Conservation (phyloP, 2,797 vertebrate genomes). For the Pseudopleuronectes americanus region DNA sequence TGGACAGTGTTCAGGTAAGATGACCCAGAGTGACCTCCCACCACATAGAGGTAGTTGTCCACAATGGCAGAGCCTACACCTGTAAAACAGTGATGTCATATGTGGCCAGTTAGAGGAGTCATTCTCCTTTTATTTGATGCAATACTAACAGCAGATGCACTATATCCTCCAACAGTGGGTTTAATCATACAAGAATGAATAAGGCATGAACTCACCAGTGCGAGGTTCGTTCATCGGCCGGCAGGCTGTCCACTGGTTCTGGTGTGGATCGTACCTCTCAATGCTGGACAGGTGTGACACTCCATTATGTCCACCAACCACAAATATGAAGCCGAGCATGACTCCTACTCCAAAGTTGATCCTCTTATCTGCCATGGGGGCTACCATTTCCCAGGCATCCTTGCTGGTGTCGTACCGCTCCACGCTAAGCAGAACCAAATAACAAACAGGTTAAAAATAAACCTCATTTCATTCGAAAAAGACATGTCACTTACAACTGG, state of each 20-base stretch:
- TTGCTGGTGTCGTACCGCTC: slow-evolving; percentile 96
- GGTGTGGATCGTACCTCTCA: slow-evolving; percentile 96
- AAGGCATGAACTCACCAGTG: slow-evolving; percentile 86
- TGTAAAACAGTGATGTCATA: slow-evolving; percentile 53
- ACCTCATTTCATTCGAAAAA: neutral
- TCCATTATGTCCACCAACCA: slow-evolving; percentile 97
- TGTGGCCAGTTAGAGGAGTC: neutral
- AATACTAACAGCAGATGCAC: neutral
- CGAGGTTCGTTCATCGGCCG: slow-evolving; percentile 97
- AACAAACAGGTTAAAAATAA: neutral
- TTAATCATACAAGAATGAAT: neutral
- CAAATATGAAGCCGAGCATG: slow-evolving; percentile 98
- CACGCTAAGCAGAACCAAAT: slow-evolving; percentile 82
- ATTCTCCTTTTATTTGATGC: neutral
- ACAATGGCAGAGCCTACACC: slow-evolving; percentile 96
- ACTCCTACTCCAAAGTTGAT: slow-evolving; percentile 98
- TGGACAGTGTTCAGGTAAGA: slow-evolving; percentile 98
- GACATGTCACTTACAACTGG: neutral
- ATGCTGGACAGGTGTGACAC: slow-evolving; percentile 98
- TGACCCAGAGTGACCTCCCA: slow-evolving; percentile 97
- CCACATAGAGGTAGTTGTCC: slow-evolving; percentile 97
- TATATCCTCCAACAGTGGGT: neutral
- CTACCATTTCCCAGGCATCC: slow-evolving; percentile 96
- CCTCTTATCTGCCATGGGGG: slow-evolving; percentile 97
- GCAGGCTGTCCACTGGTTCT: slow-evolving; percentile 99